A percentile compares a stretch with the other conserved stretches of the same genome.
phyloP scores from a whole-genome alignment of 2,888 invertebrate species.

The Alsophila aescularia region DNA sequence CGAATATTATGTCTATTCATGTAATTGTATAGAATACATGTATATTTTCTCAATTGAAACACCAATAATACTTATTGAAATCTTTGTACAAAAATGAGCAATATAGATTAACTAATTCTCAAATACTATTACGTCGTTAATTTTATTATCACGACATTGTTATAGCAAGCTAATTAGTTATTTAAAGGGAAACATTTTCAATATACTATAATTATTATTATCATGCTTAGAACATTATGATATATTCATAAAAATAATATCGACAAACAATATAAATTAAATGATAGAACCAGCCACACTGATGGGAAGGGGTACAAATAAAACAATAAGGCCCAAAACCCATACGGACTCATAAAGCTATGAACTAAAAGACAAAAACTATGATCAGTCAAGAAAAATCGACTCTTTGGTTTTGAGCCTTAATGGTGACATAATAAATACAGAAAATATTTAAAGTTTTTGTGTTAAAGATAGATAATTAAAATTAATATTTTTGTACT shows the following conservation, averaged over 20 bases:
- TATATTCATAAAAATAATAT: conserved; percentile 38
- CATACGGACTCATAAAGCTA: conserved; percentile 6
- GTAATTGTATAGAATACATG: conserved; percentile 62
- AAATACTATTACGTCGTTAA: conserved; percentile 65
- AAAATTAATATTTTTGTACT: conserved; percentile 83
- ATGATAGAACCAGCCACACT: conserved; percentile 71
- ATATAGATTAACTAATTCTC: conserved; percentile 78
- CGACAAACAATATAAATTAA: conserved; percentile 49
- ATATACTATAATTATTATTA: conserved; percentile 43
- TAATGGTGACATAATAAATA: conserved; percentile 9
- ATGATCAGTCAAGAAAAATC: not conserved
- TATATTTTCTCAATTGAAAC: conserved; percentile 80
- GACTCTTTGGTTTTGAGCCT: conserved; percentile 2
- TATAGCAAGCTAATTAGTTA: conserved; percentile 73
- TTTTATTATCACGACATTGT: conserved; percentile 73
- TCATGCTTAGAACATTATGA: conserved; percentile 56
- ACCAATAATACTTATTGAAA: conserved; percentile 80
- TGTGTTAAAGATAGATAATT: conserved; percentile 65
- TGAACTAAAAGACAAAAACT: not conserved
- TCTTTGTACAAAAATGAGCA: conserved; percentile 84
- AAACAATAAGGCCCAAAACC: conserved; percentile 18
- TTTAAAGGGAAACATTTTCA: conserved; percentile 59
- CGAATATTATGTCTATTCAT: conserved; percentile 61
- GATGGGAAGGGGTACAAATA: conserved; percentile 79
- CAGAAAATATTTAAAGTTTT: conserved; percentile 40